Evolutionary conservation across 2,797 vertebrate species (phyloP), one percentile per base, ranked within the genome.

Genomic region (Remorina albescens): DNA sequence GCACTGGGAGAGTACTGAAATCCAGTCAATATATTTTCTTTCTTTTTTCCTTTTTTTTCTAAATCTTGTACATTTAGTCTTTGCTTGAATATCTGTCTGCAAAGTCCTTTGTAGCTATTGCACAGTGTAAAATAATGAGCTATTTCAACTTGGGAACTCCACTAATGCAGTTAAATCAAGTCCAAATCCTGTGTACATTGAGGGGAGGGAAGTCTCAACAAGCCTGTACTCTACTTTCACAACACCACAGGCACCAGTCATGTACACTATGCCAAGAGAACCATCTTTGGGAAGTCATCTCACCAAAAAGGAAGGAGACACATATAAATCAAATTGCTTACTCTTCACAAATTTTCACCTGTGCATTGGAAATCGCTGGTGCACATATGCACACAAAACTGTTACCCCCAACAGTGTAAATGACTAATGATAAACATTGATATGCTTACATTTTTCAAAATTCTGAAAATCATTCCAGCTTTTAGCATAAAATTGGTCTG

Each of bases 261-360:
- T 8, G 46, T 55, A 72, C 60, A 34, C 49, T 25, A 32, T 18
- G 44, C 69, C 58, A 50, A 25, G 65, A 26, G 46, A 79, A 65
- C 21, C 66, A 53, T n/a, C n/a, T n/a, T n/a, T n/a, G n/a, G n/a
- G n/a, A n/a, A n/a, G n/a, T n/a, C n/a, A n/a, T n/a, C n/a, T n/a
- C n/a, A n/a, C n/a, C n/a, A n/a, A n/a, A n/a, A n/a, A n/a, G n/a
- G n/a, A n/a, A n/a, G n/a, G n/a, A n/a, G n/a, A n/a, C n/a, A n/a
- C n/a, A n/a, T n/a, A n/a, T n/a, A n/a, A n/a, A n/a, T n/a, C n/a
- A n/a, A n/a, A n/a, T n/a, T n/a, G 59, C 82, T 77, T 63, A 18
- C 76, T 65, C 86, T 83, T 49, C 70, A 89, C 59, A 86, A 56
- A 76, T 71, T 85, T 83, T 75, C 2, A 89, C 74, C 90, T 83